A percentile compares a stretch with the other conserved stretches of the same genome.
Conservation (phyloP, 2,113 vertebrate species). For the Plecturocebus donacophilus region DNA sequence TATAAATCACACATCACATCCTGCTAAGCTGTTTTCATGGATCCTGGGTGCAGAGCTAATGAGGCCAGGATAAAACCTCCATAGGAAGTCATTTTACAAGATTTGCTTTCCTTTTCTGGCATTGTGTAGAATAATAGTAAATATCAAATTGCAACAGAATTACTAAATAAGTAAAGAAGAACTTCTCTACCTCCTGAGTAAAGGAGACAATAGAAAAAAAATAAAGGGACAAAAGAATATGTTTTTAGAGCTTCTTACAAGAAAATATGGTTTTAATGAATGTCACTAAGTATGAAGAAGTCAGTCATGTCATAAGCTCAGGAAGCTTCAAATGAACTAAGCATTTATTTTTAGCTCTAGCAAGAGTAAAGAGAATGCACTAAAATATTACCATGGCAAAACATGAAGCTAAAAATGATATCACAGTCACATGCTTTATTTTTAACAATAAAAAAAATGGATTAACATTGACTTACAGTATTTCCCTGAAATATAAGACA, state of each 20-base stretch:
- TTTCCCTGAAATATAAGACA: constrained; percentile 53
- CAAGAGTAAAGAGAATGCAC: constrained; percentile 28
- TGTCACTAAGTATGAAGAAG: constrained; percentile 25
- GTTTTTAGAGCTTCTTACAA: constrained; percentile 22
- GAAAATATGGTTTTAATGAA: not conserved
- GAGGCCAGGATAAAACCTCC: not conserved
- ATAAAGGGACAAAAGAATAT: not conserved
- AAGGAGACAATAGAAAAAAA: not conserved
- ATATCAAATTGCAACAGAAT: constrained; percentile 36
- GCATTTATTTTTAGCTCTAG: constrained; percentile 45
- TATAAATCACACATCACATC: not conserved
- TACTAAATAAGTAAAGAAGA: constrained; percentile 14
- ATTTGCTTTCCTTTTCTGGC: not conserved
- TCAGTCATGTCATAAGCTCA: constrained; percentile 28
- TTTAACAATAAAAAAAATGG: constrained; percentile 48
- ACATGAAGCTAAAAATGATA: constrained; percentile 40
- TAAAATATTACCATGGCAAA: constrained; percentile 49
- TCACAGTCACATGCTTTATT: constrained; percentile 40
- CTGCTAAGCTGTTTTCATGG: constrained; percentile 1
- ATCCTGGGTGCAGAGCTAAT: not conserved
- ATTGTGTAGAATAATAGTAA: constrained; percentile 48
- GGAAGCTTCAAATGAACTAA: constrained; percentile 47
- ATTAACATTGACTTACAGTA: constrained; percentile 29
- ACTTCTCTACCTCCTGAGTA: constrained; percentile 6
- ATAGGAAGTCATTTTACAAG: not conserved